Base-by-base conservation (phyloP, 2,113 vertebrate genomes). In the Tylochromis polylepis region DNA sequence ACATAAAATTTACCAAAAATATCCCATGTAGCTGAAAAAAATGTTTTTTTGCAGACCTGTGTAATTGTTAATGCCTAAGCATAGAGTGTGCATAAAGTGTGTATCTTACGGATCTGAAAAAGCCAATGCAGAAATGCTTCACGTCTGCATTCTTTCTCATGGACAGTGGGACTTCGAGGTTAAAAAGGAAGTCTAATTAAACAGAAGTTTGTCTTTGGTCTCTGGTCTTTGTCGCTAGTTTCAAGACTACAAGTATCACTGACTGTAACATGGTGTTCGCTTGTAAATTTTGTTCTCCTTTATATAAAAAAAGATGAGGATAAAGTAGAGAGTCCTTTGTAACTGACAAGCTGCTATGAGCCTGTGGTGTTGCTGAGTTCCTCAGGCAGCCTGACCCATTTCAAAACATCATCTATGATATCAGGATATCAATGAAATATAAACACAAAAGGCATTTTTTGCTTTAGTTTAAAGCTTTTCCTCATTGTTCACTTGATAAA, bases 131-230 rank as follows among this genome's bases (percentile, higher is more conserved):
- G 20, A 67, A 5, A 41, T 14, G 14, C 11, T 6, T 67, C n/a
- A 41, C 1, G 0, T 22, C 8, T n/a, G 20, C 10, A 12, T 56
- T 56, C 12, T 43, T 70, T 70, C 65, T 16, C 2, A 12, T 15
- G 36, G 65, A 41, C 38, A 41, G 20, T 6, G 11, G 34, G 6
- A 15, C 49, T 9, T 41, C 34, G 1, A 10, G 60, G 27, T 34
- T 34, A 18, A 34, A 60, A 34, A 18, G 9, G 16, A 34, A 18
- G 8, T 20, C 15, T 18, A 16, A 16, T 8, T 51, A 16, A 18
- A 51, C 6, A 51, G 49, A 51, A 8, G 49, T 18, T 6, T 51
- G 15, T 51, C 16, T 18, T 18, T 18, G 15, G 16, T 8, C 29
- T 18, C 29, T 62, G 29, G 4, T 12, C 36, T 67, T 22, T 22